Evolutionary conservation across 2,797 vertebrate species (phyloP).

Genomic region (Lophius americanus): DNA sequence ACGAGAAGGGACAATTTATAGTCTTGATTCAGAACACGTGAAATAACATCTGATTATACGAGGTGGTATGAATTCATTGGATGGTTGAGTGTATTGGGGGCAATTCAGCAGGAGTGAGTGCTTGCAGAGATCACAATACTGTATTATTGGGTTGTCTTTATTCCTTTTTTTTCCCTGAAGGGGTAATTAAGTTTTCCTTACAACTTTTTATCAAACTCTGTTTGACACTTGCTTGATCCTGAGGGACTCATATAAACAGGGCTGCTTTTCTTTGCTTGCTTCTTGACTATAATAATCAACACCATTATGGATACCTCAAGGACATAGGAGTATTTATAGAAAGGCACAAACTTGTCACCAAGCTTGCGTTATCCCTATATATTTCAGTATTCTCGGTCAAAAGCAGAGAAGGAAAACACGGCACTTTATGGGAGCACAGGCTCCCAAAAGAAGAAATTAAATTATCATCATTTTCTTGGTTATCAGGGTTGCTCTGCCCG

Average conservation of each 20-base stretch:
- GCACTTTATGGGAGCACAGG: not conserved
- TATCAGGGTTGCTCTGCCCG: not conserved
- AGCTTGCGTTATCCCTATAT: no score
- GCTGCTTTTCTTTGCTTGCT: not conserved
- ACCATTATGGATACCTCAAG: not conserved
- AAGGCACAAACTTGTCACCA: not conserved
- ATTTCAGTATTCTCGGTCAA: not conserved
- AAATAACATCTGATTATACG: not conserved
- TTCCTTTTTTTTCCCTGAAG: conserved; percentile 11
- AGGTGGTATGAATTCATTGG: not conserved
- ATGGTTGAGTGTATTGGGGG: conserved; percentile 3
- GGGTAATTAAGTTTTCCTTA: conserved; percentile 5
- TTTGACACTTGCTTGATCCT: not conserved
- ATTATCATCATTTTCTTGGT: no score
- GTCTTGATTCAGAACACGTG: not conserved
- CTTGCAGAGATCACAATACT: conserved; percentile 12
- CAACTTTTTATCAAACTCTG: conserved; percentile 9
- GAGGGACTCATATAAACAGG: not conserved
- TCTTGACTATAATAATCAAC: not conserved
- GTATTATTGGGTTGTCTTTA: conserved; percentile 12
- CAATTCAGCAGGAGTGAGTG: not conserved
- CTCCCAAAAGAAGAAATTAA: no score
- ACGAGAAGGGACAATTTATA: not conserved
- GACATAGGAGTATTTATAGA: not conserved
- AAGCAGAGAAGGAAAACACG: not conserved